Evolutionary conservation across 2,888 invertebrate genomes (phyloP), one percentile per base, ranked within the genome.

Genomic region (Brachyopa scutellaris): DNA sequence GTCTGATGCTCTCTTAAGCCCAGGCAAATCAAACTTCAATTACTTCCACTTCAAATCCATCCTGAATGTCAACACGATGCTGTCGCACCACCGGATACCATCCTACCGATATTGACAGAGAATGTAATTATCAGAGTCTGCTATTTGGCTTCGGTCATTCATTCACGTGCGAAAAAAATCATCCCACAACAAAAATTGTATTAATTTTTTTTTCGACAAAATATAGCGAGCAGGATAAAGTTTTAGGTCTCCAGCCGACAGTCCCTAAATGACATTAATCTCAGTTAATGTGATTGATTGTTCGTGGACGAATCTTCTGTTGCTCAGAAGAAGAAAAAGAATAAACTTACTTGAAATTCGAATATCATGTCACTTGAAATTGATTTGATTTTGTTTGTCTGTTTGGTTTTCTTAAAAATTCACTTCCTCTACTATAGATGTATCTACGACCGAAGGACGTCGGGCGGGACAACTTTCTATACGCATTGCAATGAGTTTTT

Each of bases 11-110:
- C 26, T 17, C 26, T 23, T 38, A 38, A 47, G 61, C 45, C 40
- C 2, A 49, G 72, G 33, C 40, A 64, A 77, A 77, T 72, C 72
- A 57, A 57, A 77, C 62, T 59, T 72, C 57, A 72, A 72, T 64
- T 51, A 66, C 36, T 72, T 64, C 47, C 31, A 49, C 55, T 47
- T 70, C 64, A 49, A n/a, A 62, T 70, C 47, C 47, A 62, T 70
- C 42, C 11, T 13, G 49, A 70, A 77, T 72, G 62, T 72, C 57
- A 77, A 40, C 45, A 57, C 45, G 33, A 15, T 15, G 2, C 2
- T 23, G 2, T 3, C 2, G 2, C 11, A 3, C 33, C 17, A 19
- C 17, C 21, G 1, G 21, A n/a, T 7, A 2, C 26, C n/a, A n/a
- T n/a, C n/a, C n/a, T n/a, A n/a, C n/a, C n/a, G n/a, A n/a, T n/a